Evolutionary conservation across 2,888 invertebrate genomes (phyloP).

Genomic region (Pilophorus perplexus): DNA sequence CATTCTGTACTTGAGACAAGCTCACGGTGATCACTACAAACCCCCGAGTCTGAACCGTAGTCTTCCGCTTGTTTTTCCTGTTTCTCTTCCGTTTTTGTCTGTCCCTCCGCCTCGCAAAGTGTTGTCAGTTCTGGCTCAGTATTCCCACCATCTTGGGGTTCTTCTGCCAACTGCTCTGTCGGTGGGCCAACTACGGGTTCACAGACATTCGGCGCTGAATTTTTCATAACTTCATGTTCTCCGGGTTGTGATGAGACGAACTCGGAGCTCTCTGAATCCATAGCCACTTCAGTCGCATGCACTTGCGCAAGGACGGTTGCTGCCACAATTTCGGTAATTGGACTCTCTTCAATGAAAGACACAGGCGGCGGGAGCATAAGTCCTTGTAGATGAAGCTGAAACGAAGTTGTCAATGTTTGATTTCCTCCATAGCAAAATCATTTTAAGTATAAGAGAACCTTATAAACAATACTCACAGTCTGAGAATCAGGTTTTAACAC

Average conservation of each 20-base stretch:
- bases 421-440: too few species aligned
- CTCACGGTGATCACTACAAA: not conserved
- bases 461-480: too few species aligned
- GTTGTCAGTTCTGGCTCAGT: not conserved
- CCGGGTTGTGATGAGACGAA: not conserved
- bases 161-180: not conserved
- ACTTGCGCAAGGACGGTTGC: constrained; percentile 12
- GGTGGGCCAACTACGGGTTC: not conserved
- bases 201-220: too few species aligned
- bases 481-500: too few species aligned
- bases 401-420: too few species aligned
- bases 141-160: not conserved
- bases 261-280: not conserved
- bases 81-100: too few species aligned
- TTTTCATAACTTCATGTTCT: too few species aligned
- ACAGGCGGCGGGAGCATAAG: not conserved
- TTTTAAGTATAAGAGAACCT: too few species aligned
- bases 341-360: not conserved
- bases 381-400: not conserved
- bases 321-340: constrained; percentile 1
- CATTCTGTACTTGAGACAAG: not conserved
- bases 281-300: not conserved
- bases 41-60: not conserved
- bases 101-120: too few species aligned
- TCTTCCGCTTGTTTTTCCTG: not conserved